phyloP scores from a whole-genome alignment of 2,113 vertebrate species.

The Dicentrarchus labrax region DNA sequence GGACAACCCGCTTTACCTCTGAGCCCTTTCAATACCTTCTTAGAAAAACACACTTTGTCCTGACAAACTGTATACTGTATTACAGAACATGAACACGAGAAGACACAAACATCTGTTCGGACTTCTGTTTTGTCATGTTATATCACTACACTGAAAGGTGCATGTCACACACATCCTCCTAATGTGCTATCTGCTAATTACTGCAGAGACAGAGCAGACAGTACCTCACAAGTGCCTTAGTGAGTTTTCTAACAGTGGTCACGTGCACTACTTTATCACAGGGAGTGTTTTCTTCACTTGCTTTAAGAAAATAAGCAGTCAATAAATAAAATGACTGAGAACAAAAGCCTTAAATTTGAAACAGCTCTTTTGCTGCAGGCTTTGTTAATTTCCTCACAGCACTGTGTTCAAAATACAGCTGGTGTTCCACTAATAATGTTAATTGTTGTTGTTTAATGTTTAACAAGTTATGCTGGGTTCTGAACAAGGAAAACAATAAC shows the following conservation, averaged over 20 bases:
- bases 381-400: background rate
- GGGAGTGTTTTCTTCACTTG: background rate
- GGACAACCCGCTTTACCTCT: too few species aligned
- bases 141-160: background rate
- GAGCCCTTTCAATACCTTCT: background rate
- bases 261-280: too few species aligned
- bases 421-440: background rate
- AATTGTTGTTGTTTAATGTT: background rate
- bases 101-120: background rate
- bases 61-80: background rate
- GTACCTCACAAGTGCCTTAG: too few species aligned
- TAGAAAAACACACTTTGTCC: background rate
- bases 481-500: background rate
- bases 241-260: background rate
- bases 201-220: background rate
- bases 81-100: background rate
- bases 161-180: background rate
- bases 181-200: background rate
- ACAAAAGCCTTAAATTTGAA: background rate
- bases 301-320: background rate
- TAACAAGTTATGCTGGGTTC: background rate
- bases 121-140: background rate
- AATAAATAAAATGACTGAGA: background rate
- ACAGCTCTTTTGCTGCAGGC: background rate
- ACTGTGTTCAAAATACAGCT: background rate